phyloP scores from a whole-genome alignment of 2,797 vertebrate species.

The Falco columbarius region DNA sequence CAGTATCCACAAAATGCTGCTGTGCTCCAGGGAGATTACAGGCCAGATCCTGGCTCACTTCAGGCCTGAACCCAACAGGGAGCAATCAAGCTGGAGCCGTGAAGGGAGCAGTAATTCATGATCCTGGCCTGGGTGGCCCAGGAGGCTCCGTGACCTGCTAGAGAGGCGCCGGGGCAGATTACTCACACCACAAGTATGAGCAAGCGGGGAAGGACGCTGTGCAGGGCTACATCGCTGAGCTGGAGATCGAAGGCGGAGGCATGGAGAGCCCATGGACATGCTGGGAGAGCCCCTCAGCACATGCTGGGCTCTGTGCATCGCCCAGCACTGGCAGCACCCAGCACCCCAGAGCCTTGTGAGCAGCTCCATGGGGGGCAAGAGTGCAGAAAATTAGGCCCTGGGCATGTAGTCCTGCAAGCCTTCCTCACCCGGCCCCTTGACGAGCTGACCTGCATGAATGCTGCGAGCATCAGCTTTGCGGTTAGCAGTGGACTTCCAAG shows the following conservation, averaged over 20 bases:
- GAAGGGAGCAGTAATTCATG: neutral
- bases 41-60: neutral
- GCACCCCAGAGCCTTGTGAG: neutral
- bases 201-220: rapidly evolving
- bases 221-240: neutral
- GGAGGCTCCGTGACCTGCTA: neutral
- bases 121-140: neutral
- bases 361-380: neutral
- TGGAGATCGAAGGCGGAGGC: neutral
- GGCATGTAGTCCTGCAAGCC: neutral
- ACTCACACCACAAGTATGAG: conserved; percentile 14
- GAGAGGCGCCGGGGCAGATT: neutral
- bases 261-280: neutral
- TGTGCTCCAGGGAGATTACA: neutral
- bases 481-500: neutral
- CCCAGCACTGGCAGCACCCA: neutral
- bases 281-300: neutral
- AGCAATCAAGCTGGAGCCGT: neutral
- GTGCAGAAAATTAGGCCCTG: neutral
- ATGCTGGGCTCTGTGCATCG: rapidly evolving
- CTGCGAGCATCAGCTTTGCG: neutral
- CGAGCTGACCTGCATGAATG: neutral
- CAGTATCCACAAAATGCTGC: neutral
- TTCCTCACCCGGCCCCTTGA: neutral
- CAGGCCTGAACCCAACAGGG: neutral